These are phyloP conservation scores for Varanus salvator DNA, from an alignment of 2,113 vertebrate genomes.

Conservation along the genomic window DNA sequence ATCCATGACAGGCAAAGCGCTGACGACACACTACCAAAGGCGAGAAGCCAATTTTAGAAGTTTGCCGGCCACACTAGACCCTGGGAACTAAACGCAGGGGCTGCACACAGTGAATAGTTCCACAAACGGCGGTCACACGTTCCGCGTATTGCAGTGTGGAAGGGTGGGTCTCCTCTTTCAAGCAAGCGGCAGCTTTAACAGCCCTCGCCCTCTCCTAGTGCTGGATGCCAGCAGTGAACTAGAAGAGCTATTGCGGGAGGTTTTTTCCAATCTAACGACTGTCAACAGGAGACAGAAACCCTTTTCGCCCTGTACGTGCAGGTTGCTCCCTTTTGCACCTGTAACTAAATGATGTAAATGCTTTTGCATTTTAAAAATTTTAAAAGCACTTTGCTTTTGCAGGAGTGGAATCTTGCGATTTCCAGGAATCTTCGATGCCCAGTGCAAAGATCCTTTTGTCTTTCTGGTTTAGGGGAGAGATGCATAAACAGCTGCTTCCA, in stretches of 20 bases:
- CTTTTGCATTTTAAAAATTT: too few species aligned
- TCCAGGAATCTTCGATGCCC: neutral
- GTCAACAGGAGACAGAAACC: neutral
- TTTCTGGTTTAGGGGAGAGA: neutral
- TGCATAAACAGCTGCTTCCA: neutral
- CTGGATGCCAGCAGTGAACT: too few species aligned
- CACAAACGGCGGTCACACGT: neutral
- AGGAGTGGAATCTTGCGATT: too few species aligned
- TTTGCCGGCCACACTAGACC: neutral
- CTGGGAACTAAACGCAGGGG: neutral
- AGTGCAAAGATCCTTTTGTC: too few species aligned
- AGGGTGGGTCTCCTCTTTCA: too few species aligned
- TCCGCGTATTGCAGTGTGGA: neutral
- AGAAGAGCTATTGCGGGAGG: too few species aligned
- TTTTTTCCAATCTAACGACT: neutral
- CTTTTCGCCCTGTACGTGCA: neutral
- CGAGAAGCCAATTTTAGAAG: too few species aligned
- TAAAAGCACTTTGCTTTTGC: too few species aligned
- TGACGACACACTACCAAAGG: neutral
- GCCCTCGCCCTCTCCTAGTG: too few species aligned
- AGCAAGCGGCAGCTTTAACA: neutral
- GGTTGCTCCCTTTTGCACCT: neutral
- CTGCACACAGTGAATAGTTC: neutral
- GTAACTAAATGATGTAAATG: neutral
- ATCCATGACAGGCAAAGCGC: neutral